Base-by-base conservation (phyloP, 23 tunicate genomes). In the Halocynthia aurantium region DNA sequence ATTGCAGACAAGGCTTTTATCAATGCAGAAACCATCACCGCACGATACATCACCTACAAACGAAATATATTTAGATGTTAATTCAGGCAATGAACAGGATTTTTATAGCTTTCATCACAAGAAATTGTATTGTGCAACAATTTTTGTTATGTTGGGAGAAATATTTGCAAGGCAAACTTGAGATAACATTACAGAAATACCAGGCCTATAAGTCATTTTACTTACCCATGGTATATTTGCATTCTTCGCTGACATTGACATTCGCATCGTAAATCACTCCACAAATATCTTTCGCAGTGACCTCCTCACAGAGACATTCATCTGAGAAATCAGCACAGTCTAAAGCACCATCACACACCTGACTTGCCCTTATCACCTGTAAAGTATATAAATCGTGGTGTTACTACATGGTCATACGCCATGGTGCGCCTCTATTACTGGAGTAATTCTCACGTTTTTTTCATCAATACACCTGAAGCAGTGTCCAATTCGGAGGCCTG, bases 261-360 rank as follows among this genome's bases (percentile, higher is more conserved):
- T 21, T 19, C 57, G 57, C 49, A 18, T 70, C 60, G 76, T 70
- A 68, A 50, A 68, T 68, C 19, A 80, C 61, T 10, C 55, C 60
- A 69, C 83, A 80, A 8, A 80, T 40, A 22, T 68, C 76, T 7
- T 61, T 61, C 49, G 57, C 50, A 17, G n/a, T 52, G 8, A 76
- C 67, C 1, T 61, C 21, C 17, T 83, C 76, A 53, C 95, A 88
- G 57, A 88, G 53, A 69, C 95, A 88, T 67, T 88, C 95, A 53
- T 88, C 95, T 10, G 95, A 88, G 62, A 88, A 88, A 73, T 88
- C 95, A 10, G 63, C 22, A 62, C 95, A 88, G 61, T 88, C 95
- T 49, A 88, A 51, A 52, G 79, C 67, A 10, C 95, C 95, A 57
- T 88, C 80, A 66, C 95, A 88, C 13, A 83, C 84, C 75, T 88